Evolutionary conservation across 2,888 invertebrate genomes (phyloP).

Genomic region (Campoletis raptor): DNA sequence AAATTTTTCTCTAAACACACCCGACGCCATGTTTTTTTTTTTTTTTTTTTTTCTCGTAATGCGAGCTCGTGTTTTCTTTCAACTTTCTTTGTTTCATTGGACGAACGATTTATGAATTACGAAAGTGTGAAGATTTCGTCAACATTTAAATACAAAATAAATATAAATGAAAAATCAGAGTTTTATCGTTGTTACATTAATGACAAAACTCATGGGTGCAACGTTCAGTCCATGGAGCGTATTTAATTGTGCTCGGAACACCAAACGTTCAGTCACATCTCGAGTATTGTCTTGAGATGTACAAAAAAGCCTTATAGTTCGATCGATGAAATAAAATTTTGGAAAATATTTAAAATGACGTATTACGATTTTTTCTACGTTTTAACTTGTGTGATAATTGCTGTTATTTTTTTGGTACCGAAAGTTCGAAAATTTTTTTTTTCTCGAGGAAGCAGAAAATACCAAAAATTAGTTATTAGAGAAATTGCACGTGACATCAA

Average conservation of each 20-base stretch:
- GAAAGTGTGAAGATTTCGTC: neutral
- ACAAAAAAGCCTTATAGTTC: neutral
- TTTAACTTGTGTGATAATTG: conserved; percentile 47
- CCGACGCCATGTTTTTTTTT: neutral
- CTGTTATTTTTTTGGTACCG: conserved; percentile 33
- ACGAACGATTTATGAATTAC: neutral
- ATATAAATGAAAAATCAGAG: neutral
- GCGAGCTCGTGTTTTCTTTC: neutral
- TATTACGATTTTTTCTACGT: conserved; percentile 39
- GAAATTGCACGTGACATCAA: conserved; percentile 88
- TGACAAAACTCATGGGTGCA: conserved; percentile 26
- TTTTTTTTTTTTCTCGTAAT: neutral
- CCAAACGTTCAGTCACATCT: conserved; percentile 17
- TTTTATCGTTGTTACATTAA: conserved; percentile 14
- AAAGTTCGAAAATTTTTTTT: conserved; percentile 86
- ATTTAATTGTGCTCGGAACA: conserved; percentile 31
- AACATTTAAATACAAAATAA: neutral
- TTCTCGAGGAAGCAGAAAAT: conserved; percentile 85
- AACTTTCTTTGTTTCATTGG: neutral
- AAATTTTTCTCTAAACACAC: neutral
- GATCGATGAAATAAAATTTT: neutral
- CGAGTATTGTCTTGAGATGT: neutral
- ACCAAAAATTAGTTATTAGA: conserved; percentile 87
- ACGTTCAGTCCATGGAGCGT: conserved; percentile 25
- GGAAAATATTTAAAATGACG: neutral